Evolutionary conservation across 2,888 invertebrate genomes (phyloP), one percentile per base, ranked within the genome.

Genomic region (Euclidia mi): DNA sequence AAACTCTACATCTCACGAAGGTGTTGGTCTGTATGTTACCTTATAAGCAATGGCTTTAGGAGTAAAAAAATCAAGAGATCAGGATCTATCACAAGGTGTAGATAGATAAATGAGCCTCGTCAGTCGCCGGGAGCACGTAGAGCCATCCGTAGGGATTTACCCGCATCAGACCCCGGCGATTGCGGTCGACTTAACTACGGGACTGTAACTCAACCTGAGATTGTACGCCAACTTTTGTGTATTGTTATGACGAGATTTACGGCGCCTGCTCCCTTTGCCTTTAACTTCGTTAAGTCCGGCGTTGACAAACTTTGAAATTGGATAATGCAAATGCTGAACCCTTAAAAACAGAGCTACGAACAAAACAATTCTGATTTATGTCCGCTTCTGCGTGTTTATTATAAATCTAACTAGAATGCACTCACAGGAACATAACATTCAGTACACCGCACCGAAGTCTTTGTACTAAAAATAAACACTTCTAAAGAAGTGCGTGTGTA

Each of bases 91-190:
- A 38, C 18, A 38, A 41, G 15, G 20, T 25, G 20, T 25, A 44
- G 37, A 34, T n/a, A 48, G 46, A 60, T 55, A 48, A 48, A 51
- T 42, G 28, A 43, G 49, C 38, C 58, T 72, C 59, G 62, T 69
- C 44, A 17, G 0, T 17, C 31, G 40, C 42, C 34, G 31, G 52
- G 55, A 53, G 55, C 81, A 78, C 80, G 79, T 78, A 61, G 64
- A 44, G 53, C 68, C 65, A 71, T 75, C 78, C 66, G 74, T 48
- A 18, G 53, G 79, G 85, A 82, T 82, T 82, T 82, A 82, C 77
- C 81, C 76, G 64, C 64, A 72, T 78, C 79, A 76, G 64, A 42
- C 15, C 42, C 38, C 48, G 55, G 63, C 73, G 75, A 74, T 77
- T 81, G 79, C 65, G 79, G 83, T 70, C 63, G 57, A 58, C 61